Conservation (phyloP, 2,888 invertebrate genomes). For the Leucophenga montana region DNA sequence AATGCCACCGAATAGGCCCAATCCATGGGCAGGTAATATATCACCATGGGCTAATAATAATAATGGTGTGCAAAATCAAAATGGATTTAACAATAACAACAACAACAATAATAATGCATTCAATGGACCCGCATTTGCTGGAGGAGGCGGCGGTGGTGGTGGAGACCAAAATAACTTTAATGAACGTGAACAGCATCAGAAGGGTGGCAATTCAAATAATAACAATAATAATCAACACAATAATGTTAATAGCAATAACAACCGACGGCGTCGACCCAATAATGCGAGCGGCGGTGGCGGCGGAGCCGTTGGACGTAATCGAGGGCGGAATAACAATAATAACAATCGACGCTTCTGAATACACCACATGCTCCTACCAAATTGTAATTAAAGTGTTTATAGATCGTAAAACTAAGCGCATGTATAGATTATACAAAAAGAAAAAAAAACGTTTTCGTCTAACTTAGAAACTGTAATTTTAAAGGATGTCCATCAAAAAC, state of each 20-base stretch:
- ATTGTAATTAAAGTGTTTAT: too few species aligned
- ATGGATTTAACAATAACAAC: slow-evolving; percentile 52
- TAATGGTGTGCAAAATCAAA: slow-evolving; percentile 46
- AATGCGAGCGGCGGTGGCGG: slow-evolving; percentile 38
- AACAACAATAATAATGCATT: slow-evolving; percentile 40
- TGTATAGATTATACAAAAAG: too few species aligned
- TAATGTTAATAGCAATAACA: slow-evolving; percentile 56
- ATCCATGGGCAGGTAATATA: slow-evolving; percentile 57
- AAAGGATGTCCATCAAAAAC: too few species aligned
- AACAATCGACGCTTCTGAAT: slow-evolving; percentile 63
- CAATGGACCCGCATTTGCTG: slow-evolving; percentile 28
- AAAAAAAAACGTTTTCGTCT: too few species aligned
- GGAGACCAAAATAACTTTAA: slow-evolving; percentile 45
- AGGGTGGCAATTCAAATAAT: slow-evolving; percentile 42
- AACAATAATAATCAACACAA: slow-evolving; percentile 48
- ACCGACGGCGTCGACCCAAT: slow-evolving; percentile 35
- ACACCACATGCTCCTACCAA: background rate
- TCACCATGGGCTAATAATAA: slow-evolving; percentile 56
- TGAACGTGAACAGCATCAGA: slow-evolving; percentile 52
- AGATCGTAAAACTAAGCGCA: too few species aligned
- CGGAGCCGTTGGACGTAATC: slow-evolving; percentile 44
- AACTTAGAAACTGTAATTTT: too few species aligned
- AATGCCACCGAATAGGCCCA: slow-evolving; percentile 48
- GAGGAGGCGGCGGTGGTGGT: slow-evolving; percentile 35
- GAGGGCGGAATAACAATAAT: slow-evolving; percentile 62